These are phyloP conservation scores for Danio kyathit DNA, from an alignment of 2,797 vertebrate species.

Conservation along the genomic window DNA sequence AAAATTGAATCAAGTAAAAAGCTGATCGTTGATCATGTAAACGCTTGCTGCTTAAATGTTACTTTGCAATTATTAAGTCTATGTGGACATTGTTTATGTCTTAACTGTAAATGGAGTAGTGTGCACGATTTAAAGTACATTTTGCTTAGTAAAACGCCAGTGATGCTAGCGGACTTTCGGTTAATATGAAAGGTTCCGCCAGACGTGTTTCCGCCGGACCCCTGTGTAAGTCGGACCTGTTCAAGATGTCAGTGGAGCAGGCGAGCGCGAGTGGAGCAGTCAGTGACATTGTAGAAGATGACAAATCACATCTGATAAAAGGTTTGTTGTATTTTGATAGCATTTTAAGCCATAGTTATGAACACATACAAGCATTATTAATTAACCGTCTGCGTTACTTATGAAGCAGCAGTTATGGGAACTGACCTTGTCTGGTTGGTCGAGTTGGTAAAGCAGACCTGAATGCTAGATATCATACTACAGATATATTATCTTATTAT, in stretches of 20 bases:
- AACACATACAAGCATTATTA: neutral
- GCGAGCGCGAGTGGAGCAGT: neutral
- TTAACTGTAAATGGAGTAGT: neutral
- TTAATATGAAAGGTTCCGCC: constrained; percentile 42
- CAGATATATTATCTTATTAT: no score
- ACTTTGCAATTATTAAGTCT: neutral
- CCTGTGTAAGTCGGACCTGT: constrained; percentile 55
- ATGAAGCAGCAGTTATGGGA: neutral
- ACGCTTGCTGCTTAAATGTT: neutral
- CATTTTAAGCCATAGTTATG: neutral
- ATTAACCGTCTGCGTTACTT: neutral
- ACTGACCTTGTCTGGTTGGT: neutral
- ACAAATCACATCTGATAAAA: constrained; percentile 66
- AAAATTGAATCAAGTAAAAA: no score
- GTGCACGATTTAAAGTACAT: no score
- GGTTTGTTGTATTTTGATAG: constrained; percentile 50
- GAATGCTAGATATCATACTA: neutral
- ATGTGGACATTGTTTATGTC: neutral
- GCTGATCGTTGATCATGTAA: neutral
- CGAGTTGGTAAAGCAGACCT: neutral
- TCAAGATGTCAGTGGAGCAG: constrained; percentile 65
- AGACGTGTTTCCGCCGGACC: constrained; percentile 66
- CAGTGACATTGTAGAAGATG: constrained; percentile 37
- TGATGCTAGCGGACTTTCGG: no score
- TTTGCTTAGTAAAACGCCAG: neutral